Evolutionary conservation across 1,140 invertebrate genomes (phyloP).

Genomic region (Scylla paramamosain): DNA sequence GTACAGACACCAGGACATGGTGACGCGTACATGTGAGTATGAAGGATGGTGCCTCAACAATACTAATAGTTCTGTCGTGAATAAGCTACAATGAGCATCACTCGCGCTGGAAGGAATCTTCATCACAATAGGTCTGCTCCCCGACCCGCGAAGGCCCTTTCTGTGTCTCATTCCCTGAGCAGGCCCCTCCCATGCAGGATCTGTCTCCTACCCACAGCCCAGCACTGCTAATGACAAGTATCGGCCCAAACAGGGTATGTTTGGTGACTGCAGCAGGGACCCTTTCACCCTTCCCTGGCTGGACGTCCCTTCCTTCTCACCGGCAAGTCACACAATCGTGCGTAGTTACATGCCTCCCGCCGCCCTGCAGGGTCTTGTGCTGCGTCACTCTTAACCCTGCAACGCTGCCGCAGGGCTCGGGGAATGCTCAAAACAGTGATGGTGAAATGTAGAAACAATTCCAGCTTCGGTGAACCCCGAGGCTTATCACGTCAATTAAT

Average conservation of each 20-base stretch:
- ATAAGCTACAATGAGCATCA: neutral
- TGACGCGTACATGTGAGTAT: too few species aligned
- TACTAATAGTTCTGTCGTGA: too few species aligned
- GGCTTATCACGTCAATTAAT: conserved; percentile 4
- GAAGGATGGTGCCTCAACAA: too few species aligned
- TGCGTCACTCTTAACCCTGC: neutral
- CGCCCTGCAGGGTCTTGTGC: neutral
- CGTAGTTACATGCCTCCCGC: too few species aligned
- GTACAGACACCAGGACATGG: too few species aligned
- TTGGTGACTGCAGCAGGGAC: too few species aligned
- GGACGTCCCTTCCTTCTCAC: neutral
- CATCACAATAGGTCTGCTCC: neutral
- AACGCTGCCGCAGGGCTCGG: neutral
- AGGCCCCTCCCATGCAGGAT: too few species aligned
- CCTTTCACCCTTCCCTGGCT: neutral
- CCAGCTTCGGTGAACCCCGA: neutral
- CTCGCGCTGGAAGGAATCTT: neutral
- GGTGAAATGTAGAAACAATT: conserved; percentile 5
- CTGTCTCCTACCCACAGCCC: neutral
- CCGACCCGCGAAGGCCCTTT: too few species aligned
- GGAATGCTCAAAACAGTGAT: neutral
- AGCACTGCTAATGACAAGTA: too few species aligned
- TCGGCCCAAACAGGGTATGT: too few species aligned
- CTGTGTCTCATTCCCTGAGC: too few species aligned
- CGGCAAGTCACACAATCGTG: neutral